Percentiles rank a stretch among this genome's conserved stretches.
Conservation (phyloP, 1,140 invertebrate genomes). For the Drosophila repletoides region DNA sequence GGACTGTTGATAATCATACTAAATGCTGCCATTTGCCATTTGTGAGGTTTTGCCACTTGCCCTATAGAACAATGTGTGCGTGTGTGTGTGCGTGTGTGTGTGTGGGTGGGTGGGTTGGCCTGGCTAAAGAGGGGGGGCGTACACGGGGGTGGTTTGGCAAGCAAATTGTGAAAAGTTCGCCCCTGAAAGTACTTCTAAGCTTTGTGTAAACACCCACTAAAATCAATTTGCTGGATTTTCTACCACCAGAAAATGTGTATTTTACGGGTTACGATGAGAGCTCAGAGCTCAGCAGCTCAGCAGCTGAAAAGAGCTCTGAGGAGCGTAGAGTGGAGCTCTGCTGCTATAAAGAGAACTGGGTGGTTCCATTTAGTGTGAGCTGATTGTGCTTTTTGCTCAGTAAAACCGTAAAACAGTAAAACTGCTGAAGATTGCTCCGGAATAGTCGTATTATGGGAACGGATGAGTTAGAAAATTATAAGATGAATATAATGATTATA, state of each 20-base stretch:
- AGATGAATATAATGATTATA: neutral
- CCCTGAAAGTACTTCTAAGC: constrained; percentile 76
- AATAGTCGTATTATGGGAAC: constrained; percentile 29
- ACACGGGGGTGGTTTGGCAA: constrained; percentile 50
- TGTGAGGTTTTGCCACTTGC: constrained; percentile 82
- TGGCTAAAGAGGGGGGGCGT: constrained; percentile 48
- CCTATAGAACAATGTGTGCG: constrained; percentile 50
- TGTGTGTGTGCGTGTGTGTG: constrained; percentile 9
- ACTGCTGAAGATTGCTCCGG: constrained; percentile 25
- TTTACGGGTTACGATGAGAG: constrained; percentile 69
- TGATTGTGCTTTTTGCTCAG: constrained; percentile 32
- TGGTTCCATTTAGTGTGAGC: neutral
- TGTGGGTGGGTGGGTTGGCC: constrained; percentile 17
- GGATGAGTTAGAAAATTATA: constrained; percentile 11
- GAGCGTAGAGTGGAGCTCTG: too few relatives aligned
- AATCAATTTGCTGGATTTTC: constrained; percentile 82
- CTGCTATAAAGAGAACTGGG: neutral
- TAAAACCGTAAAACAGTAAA: constrained; percentile 11
- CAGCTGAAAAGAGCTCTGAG: neutral
- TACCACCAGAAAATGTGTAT: constrained; percentile 80
- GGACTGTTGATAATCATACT: constrained; percentile 72
- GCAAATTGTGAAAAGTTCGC: constrained; percentile 75
- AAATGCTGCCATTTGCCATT: constrained; percentile 82
- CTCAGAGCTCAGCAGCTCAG: neutral
- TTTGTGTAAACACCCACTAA: constrained; percentile 82